Conservation (phyloP, 2,113 vertebrate genomes). For the Oceanodroma tethys region DNA sequence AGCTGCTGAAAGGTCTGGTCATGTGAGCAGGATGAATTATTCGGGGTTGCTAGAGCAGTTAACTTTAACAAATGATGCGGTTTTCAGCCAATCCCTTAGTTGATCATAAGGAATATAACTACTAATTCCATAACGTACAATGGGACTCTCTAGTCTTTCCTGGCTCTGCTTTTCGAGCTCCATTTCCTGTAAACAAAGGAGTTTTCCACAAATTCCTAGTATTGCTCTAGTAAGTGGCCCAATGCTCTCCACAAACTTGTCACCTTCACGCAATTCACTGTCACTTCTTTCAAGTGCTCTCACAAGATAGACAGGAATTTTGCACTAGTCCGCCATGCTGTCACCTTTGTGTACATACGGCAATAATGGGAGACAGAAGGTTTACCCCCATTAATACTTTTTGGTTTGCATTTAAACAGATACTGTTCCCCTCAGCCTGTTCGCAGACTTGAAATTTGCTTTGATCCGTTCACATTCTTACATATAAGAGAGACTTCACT, state of each 20-base stretch:
- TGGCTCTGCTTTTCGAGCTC: not conserved
- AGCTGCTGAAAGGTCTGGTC: not conserved
- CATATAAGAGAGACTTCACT: not conserved
- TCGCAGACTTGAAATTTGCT: not conserved
- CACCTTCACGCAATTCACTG: not conserved
- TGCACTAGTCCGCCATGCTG: not conserved
- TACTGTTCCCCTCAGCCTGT: not conserved
- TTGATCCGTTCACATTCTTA: not conserved
- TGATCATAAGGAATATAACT: not conserved
- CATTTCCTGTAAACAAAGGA: not conserved
- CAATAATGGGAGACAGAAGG: not conserved
- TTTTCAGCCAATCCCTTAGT: not conserved
- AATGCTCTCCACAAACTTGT: not conserved
- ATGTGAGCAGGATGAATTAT: not conserved
- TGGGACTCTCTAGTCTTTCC: not conserved
- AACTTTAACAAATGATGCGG: not conserved
- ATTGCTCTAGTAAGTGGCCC: not conserved
- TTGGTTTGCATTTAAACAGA: not conserved
- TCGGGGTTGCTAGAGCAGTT: not conserved
- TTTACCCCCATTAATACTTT: not conserved
- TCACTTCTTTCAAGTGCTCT: not conserved
- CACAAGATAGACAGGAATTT: not conserved
- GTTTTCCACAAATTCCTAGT: not conserved
- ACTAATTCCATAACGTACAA: not conserved
- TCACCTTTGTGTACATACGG: rapidly evolving